Conservation (phyloP, 2,888 invertebrate species). For the Aleiodes alternator region DNA sequence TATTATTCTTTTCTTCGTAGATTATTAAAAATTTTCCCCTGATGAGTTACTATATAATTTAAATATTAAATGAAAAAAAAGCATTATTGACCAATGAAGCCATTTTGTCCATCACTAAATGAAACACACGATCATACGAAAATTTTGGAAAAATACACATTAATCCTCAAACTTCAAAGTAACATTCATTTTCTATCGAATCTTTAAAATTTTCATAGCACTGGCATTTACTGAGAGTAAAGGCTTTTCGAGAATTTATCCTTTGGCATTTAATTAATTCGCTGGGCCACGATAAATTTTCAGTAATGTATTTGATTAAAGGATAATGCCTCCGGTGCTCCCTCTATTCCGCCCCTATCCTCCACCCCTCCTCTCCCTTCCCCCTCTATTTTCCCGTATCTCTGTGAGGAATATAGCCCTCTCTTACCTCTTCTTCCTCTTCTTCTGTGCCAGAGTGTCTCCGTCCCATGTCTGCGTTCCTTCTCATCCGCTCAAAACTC, state of each 20-base stretch:
- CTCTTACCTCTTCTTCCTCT: constrained; percentile 56
- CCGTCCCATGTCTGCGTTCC: constrained; percentile 40
- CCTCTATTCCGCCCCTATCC: constrained; percentile 50
- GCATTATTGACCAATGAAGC: too few species aligned
- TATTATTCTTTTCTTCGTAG: too few species aligned
- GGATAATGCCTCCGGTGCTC: constrained; percentile 73
- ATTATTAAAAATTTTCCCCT: too few species aligned
- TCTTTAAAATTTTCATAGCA: constrained; percentile 70
- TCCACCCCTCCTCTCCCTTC: constrained; percentile 56
- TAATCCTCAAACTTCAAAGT: constrained; percentile 8
- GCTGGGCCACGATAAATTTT: constrained; percentile 74
- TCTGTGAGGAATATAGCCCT: constrained; percentile 30
- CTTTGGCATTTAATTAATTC: constrained; percentile 75
- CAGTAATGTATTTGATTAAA: constrained; percentile 75
- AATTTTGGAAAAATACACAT: too few species aligned
- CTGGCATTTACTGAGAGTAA: constrained; percentile 56
- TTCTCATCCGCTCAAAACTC: constrained; percentile 46
- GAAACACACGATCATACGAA: too few species aligned
- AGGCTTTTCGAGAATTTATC: constrained; percentile 71
- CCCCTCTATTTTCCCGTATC: constrained; percentile 48
- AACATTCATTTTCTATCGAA: constrained; percentile 71
- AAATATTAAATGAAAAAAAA: too few species aligned
- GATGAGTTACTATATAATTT: too few species aligned
- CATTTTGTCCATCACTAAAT: too few species aligned
- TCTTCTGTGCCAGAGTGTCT: constrained; percentile 53